A percentile compares a stretch with the other conserved stretches of the same genome.
Evolutionary conservation across 2,113 vertebrate genomes (phyloP).

Genomic region (Sterna hirundo): DNA sequence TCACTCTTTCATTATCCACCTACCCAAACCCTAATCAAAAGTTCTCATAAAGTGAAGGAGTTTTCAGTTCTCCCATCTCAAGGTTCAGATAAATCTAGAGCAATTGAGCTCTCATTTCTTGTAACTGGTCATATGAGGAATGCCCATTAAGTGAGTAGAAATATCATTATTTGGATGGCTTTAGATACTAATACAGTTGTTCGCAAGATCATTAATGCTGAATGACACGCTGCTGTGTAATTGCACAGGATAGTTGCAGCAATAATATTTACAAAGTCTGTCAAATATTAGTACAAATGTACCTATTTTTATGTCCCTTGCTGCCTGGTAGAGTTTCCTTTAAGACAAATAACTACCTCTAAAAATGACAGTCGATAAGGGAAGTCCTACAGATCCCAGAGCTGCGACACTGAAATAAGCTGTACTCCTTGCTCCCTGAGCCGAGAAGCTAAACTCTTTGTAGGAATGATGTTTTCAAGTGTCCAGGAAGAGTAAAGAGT

Average conservation of each 20-base stretch:
- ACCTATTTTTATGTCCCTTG: neutral
- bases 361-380: neutral
- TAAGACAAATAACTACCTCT: neutral
- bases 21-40: slow-evolving; percentile 73
- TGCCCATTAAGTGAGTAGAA: slow-evolving; percentile 7
- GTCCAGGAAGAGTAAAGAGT: slow-evolving; percentile 21
- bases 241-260: neutral
- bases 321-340: slow-evolving; percentile 8
- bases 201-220: neutral
- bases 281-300: neutral
- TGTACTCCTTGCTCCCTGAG: slow-evolving; percentile 30
- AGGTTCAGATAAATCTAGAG: slow-evolving; percentile 52
- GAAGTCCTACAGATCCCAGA: neutral
- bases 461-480: slow-evolving; percentile 7
- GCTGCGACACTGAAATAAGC: neutral
- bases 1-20: slow-evolving; percentile 77
- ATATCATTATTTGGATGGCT: neutral
- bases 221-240: neutral
- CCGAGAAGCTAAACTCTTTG: slow-evolving; percentile 4
- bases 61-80: slow-evolving; percentile 58
- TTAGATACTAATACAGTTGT: neutral
- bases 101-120: slow-evolving; percentile 49
- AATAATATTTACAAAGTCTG: neutral
- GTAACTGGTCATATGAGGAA: slow-evolving; percentile 15
- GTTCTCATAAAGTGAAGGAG: slow-evolving; percentile 69